phyloP scores from a whole-genome alignment of 2,888 invertebrate genomes.

The Sinodicranocentrus sp. region DNA sequence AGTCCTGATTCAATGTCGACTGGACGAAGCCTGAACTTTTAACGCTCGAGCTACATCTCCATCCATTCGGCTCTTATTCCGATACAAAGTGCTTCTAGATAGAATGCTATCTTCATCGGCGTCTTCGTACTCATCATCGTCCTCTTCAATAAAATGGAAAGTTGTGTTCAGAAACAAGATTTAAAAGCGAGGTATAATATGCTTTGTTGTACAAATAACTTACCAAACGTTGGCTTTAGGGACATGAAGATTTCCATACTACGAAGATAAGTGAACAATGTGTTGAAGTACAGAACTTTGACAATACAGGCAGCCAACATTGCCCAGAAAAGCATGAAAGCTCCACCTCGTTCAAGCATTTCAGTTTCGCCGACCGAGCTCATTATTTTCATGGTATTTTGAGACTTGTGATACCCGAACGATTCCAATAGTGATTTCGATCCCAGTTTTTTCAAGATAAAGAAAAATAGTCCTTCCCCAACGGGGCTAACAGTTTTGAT shows the following conservation, averaged over 20 bases:
- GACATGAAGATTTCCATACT: slow-evolving; percentile 31
- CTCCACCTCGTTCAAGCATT: slow-evolving; percentile 6
- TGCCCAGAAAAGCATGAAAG: slow-evolving; percentile 13
- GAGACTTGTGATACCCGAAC: no score
- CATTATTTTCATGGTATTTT: no score
- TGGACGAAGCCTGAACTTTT: no score
- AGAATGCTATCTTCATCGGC: background rate
- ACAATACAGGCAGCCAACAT: slow-evolving; percentile 7
- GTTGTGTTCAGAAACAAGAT: background rate
- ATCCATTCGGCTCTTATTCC: background rate
- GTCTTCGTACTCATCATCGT: background rate
- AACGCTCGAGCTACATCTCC: background rate
- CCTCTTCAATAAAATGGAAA: background rate
- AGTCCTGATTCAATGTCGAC: no score
- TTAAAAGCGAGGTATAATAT: background rate
- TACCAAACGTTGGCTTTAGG: slow-evolving; percentile 8
- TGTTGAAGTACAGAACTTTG: slow-evolving; percentile 29
- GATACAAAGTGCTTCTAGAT: background rate
- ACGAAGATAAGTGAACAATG: slow-evolving; percentile 18
- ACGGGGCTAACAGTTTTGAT: no score
- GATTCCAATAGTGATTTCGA: no score
- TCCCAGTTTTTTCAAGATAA: no score
- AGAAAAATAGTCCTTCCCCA: no score
- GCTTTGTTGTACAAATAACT: background rate
- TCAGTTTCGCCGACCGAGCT: slow-evolving; percentile 20